phyloP scores from a whole-genome alignment of 2,113 vertebrate species.

The Scytalopus superciliaris region DNA sequence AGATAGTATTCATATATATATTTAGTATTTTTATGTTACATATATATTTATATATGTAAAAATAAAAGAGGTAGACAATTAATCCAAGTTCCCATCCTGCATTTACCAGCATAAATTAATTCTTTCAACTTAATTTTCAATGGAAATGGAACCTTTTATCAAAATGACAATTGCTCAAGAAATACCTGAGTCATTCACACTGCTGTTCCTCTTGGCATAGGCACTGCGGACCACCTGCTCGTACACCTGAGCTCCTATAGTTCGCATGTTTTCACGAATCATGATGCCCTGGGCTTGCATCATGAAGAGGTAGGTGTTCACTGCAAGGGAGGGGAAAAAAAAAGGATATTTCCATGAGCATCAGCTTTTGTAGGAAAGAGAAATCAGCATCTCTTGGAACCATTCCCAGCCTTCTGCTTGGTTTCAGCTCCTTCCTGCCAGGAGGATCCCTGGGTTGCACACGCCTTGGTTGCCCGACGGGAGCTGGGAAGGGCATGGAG shows the following conservation, averaged over 20 bases:
- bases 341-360: not conserved
- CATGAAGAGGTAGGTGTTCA: constrained; percentile 99
- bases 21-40: not conserved
- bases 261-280: constrained; percentile 90
- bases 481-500: not conserved
- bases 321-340: constrained; percentile 66
- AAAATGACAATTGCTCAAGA: not conserved
- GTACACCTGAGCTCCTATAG: constrained; percentile 92
- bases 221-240: constrained; percentile 94
- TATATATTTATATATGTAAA: not conserved
- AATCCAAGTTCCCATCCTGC: not conserved
- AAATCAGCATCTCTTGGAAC: not conserved
- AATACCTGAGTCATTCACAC: constrained; percentile 89
- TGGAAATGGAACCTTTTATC: not conserved
- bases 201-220: constrained; percentile 86
- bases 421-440: not conserved
- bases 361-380: not conserved
- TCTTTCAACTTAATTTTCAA: not conserved
- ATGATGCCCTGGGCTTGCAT: constrained; percentile 94
- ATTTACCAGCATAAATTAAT: not conserved
- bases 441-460: fast-evolving
- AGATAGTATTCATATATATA: not conserved
- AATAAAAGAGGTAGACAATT: not conserved
- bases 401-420: not conserved
- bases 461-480: fast-evolving